Conservation (phyloP, 2,113 vertebrate species). For the Cyanoderma ruficeps region DNA sequence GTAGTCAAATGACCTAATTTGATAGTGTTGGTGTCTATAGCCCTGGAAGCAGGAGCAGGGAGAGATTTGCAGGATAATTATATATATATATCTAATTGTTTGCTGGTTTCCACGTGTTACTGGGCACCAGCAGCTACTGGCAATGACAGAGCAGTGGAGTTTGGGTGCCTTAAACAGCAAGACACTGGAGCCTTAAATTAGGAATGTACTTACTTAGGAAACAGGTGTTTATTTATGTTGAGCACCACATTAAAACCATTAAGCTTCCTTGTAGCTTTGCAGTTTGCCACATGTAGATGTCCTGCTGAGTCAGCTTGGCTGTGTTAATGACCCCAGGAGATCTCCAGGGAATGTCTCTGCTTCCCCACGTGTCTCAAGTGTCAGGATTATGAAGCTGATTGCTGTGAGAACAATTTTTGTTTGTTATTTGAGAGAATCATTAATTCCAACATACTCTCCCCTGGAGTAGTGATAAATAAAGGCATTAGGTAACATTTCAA, state of each 20-base stretch:
- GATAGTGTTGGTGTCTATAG: too few relatives aligned
- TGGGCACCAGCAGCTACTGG: background rate
- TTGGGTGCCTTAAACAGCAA: background rate
- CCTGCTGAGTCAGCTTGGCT: background rate
- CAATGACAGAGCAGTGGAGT: background rate
- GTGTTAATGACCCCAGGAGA: background rate
- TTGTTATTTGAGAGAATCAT: background rate
- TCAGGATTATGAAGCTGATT: background rate
- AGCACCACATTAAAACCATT: background rate
- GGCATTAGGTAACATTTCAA: background rate
- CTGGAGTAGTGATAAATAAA: background rate
- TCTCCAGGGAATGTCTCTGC: background rate
- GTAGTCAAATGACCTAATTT: too few relatives aligned
- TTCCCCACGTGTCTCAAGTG: background rate
- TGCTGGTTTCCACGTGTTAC: rapidly evolving
- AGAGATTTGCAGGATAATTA: too few relatives aligned
- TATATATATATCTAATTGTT: too few relatives aligned
- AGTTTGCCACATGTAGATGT: background rate
- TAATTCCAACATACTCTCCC: background rate
- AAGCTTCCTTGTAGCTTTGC: background rate
- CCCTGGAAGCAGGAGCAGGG: too few relatives aligned
- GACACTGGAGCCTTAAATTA: background rate
- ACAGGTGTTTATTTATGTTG: background rate
- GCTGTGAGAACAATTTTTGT: background rate
- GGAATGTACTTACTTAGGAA: background rate